Evolutionary conservation across 2,113 vertebrate genomes (phyloP), one percentile per base, ranked within the genome.

Genomic region (Sigmodon hispidus): DNA sequence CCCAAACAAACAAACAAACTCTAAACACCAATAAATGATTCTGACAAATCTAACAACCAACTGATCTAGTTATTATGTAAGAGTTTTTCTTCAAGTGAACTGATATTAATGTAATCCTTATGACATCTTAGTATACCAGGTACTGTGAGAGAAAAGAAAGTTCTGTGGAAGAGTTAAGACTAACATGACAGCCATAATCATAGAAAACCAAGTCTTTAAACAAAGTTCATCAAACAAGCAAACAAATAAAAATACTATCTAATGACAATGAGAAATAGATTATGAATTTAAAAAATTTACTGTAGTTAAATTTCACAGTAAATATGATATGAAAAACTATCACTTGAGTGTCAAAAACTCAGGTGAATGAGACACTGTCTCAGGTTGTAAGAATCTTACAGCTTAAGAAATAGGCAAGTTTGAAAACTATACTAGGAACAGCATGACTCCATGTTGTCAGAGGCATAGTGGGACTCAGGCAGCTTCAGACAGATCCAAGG

Each of bases 181-280:
- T 72, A 94, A 91, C 83, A 87, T 24, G 31, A 84, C 43, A 67
- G 93, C 36, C 87, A 87, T 85, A 92, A 19, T 17, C n/a, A 96
- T 48, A 89, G 48, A 87, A 95, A 80, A 85, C 7, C 40, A 73
- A 95, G 2, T 75, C 29, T 12, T 45, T 72, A 90, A 70, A 55
- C 76, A 91, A 87, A 80, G 93, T 90, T 72, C 26, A 89, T 79
- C 55, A 94, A 89, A 65, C 89, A 40, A 13, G 65, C 36, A 90
- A 92, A 88, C 84, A 90, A 45, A 69, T 36, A 11, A 34, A 95
- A 87, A 92, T 19, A 92, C 83, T 65, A 94, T 86, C 73, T 91
- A 89, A 67, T 34, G 24, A 45, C 43, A 80, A 69, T 59, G 86
- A 83, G n/a, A 52, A 93, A 76, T 29, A 91, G 19, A 90, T 77